Evolutionary conservation across 2,113 vertebrate species (phyloP).

Genomic region (Cyanoramphus novaezelandiae): DNA sequence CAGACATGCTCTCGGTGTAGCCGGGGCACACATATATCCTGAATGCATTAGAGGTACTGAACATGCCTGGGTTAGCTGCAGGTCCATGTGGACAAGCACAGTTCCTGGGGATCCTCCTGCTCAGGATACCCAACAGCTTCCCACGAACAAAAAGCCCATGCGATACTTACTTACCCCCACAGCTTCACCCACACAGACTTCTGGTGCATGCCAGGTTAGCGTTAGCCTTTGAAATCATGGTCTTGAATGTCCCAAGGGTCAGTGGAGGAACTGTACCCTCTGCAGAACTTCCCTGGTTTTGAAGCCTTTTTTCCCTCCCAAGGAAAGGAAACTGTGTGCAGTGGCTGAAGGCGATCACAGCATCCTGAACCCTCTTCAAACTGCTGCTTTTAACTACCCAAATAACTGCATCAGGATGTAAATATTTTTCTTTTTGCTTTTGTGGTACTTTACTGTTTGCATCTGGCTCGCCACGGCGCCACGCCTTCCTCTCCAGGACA

Average conservation of each 20-base stretch:
- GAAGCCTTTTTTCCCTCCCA: not conserved
- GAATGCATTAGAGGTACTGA: not conserved
- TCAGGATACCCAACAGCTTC: not conserved
- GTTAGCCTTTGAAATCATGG: not conserved
- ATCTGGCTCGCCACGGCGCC: conserved; percentile 36
- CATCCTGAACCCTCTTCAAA: conserved; percentile 35
- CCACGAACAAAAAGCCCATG: not conserved
- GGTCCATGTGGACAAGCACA: rapidly evolving
- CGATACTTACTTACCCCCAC: conserved; percentile 7
- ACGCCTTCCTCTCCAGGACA: conserved; percentile 54
- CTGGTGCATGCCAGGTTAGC: not conserved
- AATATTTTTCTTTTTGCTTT: conserved; percentile 66
- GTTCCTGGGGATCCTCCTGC: not conserved
- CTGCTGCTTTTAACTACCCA: conserved; percentile 44
- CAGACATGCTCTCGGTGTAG: not conserved
- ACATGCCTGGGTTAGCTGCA: not conserved
- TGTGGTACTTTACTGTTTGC: conserved; percentile 63
- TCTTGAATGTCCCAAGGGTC: not conserved
- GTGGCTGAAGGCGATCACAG: conserved; percentile 16
- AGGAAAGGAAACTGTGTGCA: not conserved
- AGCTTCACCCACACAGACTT: not conserved
- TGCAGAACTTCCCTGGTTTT: not conserved
- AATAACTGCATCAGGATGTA: conserved; percentile 55
- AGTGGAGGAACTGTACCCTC: not conserved
- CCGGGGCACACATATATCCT: rapidly evolving